Base-by-base conservation (phyloP, 1,140 invertebrate species). In the Batillaria attramentaria region DNA sequence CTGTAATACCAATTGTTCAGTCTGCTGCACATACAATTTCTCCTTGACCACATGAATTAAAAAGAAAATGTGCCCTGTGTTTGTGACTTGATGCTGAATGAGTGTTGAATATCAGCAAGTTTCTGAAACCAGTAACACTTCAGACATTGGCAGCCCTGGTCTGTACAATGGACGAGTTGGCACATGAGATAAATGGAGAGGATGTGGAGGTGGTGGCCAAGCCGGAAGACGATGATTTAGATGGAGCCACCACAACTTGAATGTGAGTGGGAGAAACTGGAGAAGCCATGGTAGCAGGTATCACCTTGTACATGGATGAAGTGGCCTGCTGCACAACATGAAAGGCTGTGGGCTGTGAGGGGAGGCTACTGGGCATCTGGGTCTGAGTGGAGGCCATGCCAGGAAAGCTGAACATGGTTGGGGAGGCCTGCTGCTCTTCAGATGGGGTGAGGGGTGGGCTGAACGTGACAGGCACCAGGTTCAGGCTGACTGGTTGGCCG, bases 381-480 rank as follows among this genome's bases (percentile, higher is more conserved):
- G 35, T n/a, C 31, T 75, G 73, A 65, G 54, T 39, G n/a, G 73
- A 50, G 5, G 37, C n/a, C 16, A 41, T 65, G 54, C 37, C 37
- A n/a, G 80, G 37, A 37, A 80, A 85, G 1, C 83, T 78, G 73
- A 84, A 82, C 43, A 84, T 75, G 1, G 31, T 31, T n/a, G 79
- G 62, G 10, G 77, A 83, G 79, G 81, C 83, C 68, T 81, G 50
- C 46, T 80, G 60, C 20, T 65, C 43, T 3, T 73, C 42, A 1
- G 39, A 69, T 10, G 84, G 82, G n/a, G 81, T 81, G 18, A 83
- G 57, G 24, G 82, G 86, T 50, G 81, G 81, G 81, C 81, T 86
- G 43, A 85, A 83, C n/a, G 84, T 83, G 3, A 86, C 43, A 41
- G 86, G 86, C 42, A 87, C 81, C 74, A 83, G n/a, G n/a, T n/a